Evolutionary conservation across 1,140 invertebrate species (phyloP).

Genomic region (Gonatopus flavifemur): DNA sequence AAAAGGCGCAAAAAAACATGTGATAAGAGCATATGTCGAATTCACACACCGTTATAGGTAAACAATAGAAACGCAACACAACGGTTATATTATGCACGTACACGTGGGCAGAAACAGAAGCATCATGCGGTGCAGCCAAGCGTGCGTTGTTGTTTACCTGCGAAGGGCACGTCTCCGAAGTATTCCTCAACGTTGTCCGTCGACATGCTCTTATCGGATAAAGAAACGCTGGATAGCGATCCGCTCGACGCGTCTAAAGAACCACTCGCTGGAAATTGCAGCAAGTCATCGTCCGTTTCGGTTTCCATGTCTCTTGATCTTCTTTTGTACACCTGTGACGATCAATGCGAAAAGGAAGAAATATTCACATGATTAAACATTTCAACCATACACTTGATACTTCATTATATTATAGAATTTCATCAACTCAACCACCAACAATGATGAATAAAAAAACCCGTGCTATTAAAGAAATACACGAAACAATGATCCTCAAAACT

Average conservation of each 20-base stretch:
- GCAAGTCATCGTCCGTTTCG: slow-evolving; percentile 67
- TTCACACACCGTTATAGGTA: too few species aligned
- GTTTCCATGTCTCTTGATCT: slow-evolving; percentile 80
- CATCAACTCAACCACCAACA: background rate
- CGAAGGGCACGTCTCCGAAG: slow-evolving; percentile 82
- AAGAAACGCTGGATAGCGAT: slow-evolving; percentile 68
- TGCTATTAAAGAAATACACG: too few species aligned
- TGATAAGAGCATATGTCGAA: too few species aligned
- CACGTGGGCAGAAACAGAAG: slow-evolving; percentile 55
- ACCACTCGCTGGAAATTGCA: slow-evolving; percentile 61
- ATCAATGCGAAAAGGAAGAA: slow-evolving; percentile 17
- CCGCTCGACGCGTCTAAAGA: slow-evolving; percentile 62
- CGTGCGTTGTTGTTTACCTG: slow-evolving; percentile 69
- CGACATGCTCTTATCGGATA: slow-evolving; percentile 76
- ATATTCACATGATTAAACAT: too few species aligned
- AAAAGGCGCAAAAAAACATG: too few species aligned
- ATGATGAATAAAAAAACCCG: too few species aligned
- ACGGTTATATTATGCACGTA: slow-evolving; percentile 57
- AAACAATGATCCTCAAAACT: too few species aligned
- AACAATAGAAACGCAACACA: slow-evolving; percentile 53
- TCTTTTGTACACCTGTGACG: slow-evolving; percentile 72
- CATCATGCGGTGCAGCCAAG: slow-evolving; percentile 61
- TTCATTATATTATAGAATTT: too few species aligned
- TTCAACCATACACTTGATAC: too few species aligned
- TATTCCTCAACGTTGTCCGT: slow-evolving; percentile 85